Base-by-base conservation (phyloP, 1,140 invertebrate genomes). In the Magallana gigas region DNA sequence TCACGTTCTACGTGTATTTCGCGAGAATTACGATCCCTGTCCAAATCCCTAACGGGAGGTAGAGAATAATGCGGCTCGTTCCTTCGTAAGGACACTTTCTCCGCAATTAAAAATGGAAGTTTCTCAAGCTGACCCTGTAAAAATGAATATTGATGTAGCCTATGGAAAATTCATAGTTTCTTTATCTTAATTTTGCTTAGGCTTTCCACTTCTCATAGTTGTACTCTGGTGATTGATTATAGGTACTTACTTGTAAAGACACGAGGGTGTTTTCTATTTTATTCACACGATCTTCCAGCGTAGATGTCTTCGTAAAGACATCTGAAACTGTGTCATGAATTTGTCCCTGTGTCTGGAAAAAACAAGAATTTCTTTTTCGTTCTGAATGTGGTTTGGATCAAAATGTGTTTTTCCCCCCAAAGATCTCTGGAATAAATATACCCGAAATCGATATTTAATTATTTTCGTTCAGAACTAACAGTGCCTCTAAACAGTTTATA, bases 311-410 rank as follows among this genome's bases (percentile, higher is more conserved):
- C 68, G 97, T 96, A 94, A 97, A 98, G 97, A 99, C 98, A 92
- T 99, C 98, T 23, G 98, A 98, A 76, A 99, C 98, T 91, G 99
- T 97, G 95, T 99, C 98, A 94, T 99, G 99, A 83, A 99, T 98
- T 16, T 98, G 98, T 93, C 98, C 98, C 96, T 99, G 98, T 83
- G 98, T 99, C 98, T 99, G 96, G 84, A 96, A 97, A 59, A 11
- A 48, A 85, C 85, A 87, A 76, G 16, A 14, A 89, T 85, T 11
- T 81, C 58, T 59, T 85, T 68, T 76, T 84, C 59, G 29, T 81
- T 86, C 12, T 87, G 36, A 48, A 48, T 48, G 36, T 48, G 36
- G 36, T 48, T 48, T 48, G 36, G 36, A 48, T 48, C 36, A 48
- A 48, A 48, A 48, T 48, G 36, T 48, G 36, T 48, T 4, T 48